Conservation (phyloP, 2,888 invertebrate genomes). For the Drosophila niveifrons region DNA sequence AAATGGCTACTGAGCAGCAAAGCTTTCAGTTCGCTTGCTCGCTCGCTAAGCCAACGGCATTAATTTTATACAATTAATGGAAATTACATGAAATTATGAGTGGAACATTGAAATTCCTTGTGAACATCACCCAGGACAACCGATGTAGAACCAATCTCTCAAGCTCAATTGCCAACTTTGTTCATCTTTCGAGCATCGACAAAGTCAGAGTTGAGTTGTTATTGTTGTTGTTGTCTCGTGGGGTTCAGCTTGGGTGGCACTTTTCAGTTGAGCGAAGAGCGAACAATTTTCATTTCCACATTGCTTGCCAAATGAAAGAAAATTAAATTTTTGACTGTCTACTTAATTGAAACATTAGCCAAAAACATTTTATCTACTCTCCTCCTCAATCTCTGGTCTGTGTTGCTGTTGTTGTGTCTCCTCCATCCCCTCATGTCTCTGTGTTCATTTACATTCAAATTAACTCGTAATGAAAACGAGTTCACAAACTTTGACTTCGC, state of each 20-base stretch:
- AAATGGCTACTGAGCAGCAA: constrained; percentile 68
- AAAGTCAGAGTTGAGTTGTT: not conserved
- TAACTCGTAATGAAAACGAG: constrained; percentile 83
- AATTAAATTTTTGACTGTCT: constrained; percentile 82
- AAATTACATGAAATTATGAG: constrained; percentile 79
- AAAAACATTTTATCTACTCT: constrained; percentile 67
- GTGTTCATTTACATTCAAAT: constrained; percentile 83
- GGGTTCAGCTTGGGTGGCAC: constrained; percentile 49
- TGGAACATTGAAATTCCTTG: constrained; percentile 78
- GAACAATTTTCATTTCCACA: constrained; percentile 40
- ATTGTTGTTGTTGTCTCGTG: not conserved
- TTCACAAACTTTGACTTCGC: constrained; percentile 66
- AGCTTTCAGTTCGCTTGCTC: not conserved
- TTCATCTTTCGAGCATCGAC: not conserved
- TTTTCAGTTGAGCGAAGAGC: constrained; percentile 15
- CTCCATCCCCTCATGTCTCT: constrained; percentile 15
- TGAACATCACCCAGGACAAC: constrained; percentile 79
- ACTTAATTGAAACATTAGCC: constrained; percentile 83
- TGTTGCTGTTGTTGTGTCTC: not conserved
- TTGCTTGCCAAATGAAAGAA: constrained; percentile 72
- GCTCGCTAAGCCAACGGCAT: constrained; percentile 56
- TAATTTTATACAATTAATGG: constrained; percentile 80
- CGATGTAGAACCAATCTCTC: constrained; percentile 30
- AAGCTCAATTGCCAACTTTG: constrained; percentile 51
- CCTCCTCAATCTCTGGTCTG: not conserved